Evolutionary conservation across 2,113 vertebrate genomes (phyloP).

Genomic region (Prunella fulvescens): DNA sequence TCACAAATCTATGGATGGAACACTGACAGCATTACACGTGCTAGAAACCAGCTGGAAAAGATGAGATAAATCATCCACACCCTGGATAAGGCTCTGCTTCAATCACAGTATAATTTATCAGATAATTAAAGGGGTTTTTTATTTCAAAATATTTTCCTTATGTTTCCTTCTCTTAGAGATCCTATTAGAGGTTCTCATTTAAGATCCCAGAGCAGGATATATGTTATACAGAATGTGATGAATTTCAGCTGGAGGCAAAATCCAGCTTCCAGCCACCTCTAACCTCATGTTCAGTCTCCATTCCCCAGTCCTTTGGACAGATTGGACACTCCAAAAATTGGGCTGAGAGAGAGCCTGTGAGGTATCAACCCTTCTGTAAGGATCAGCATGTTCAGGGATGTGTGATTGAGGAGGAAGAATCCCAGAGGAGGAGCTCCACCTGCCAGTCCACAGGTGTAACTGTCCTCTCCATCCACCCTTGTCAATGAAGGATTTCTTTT

Average conservation of each 20-base stretch:
- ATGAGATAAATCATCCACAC: background rate
- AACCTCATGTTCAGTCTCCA: background rate
- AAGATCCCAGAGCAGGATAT: background rate
- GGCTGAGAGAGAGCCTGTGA: background rate
- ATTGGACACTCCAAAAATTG: background rate
- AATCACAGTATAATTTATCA: background rate
- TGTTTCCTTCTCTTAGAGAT: background rate
- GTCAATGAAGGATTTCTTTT: background rate
- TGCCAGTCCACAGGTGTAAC: background rate
- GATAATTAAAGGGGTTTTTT: background rate
- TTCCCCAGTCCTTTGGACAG: fast-evolving
- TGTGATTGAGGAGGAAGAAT: background rate
- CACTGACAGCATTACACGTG: background rate
- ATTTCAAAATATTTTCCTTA: background rate
- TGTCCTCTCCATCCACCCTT: background rate
- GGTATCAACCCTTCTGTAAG: background rate
- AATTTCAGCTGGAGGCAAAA: background rate
- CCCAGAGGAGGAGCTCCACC: background rate
- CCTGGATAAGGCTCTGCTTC: background rate
- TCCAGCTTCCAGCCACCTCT: background rate
- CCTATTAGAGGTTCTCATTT: background rate
- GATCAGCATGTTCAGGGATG: background rate
- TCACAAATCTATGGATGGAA: background rate
- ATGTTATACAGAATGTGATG: background rate
- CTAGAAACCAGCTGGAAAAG: background rate